These are phyloP conservation scores for Sclerodermus sp. DNA, from an alignment of 2,888 invertebrate species.

Conservation along the genomic window DNA sequence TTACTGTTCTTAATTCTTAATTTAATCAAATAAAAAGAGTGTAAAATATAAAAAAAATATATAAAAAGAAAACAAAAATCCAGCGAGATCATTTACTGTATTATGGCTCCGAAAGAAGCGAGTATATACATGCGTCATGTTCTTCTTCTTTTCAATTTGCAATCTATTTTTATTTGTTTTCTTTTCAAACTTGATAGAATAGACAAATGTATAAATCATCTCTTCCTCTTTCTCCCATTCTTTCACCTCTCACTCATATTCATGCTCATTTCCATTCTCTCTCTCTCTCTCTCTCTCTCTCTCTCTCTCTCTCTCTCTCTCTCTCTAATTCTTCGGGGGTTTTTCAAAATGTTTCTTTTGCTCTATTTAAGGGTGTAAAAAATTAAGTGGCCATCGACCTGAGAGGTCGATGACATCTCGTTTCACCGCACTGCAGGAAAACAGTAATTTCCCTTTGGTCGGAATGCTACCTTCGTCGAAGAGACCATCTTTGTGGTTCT, in stretches of 20 bases:
- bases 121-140: slow-evolving; percentile 36
- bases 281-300: too few species aligned
- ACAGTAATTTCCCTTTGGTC: slow-evolving; percentile 5
- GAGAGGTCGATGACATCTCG: slow-evolving; percentile 7
- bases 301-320: not conserved
- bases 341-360: slow-evolving; percentile 7
- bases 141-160: slow-evolving; percentile 5
- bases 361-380: slow-evolving; percentile 12
- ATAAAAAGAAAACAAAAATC: slow-evolving; percentile 9
- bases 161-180: too few species aligned
- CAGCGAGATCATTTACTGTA: slow-evolving; percentile 16
- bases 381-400: slow-evolving; percentile 15
- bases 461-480: not conserved
- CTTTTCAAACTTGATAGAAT: too few species aligned
- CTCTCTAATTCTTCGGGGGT: slow-evolving; percentile 3
- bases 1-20: slow-evolving; percentile 26
- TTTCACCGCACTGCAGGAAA: slow-evolving; percentile 26
- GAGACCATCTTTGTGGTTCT: too few species aligned
- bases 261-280: not conserved
- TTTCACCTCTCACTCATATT: slow-evolving; percentile 1
- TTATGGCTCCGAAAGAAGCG: slow-evolving; percentile 34
- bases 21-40: slow-evolving; percentile 8
- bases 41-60: slow-evolving; percentile 1
- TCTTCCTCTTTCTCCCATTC: slow-evolving; percentile 13
- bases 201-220: too few species aligned